Percentiles rank a stretch among this genome's conserved stretches.
Conservation (phyloP, 2,797 vertebrate genomes). For the Gallinago solitaria region DNA sequence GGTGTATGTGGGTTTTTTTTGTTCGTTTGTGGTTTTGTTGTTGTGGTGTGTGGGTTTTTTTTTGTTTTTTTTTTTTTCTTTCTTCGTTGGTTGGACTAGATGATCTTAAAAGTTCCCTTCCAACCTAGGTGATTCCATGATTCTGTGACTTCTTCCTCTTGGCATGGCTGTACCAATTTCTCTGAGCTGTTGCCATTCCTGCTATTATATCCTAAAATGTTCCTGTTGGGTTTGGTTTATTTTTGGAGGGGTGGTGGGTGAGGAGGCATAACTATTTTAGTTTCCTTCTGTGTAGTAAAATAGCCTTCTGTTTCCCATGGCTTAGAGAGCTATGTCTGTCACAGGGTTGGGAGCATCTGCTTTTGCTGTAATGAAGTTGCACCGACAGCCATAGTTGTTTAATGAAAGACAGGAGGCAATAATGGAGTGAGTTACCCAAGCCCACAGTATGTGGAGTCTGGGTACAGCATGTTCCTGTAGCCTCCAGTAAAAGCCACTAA, state of each 20-base stretch:
- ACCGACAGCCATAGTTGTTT: not conserved
- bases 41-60: no score
- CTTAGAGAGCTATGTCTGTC: not conserved
- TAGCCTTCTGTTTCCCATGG: not conserved
- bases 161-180: not conserved
- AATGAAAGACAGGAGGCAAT: not conserved
- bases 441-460: not conserved
- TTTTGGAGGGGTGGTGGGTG: no score
- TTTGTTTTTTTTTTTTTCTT: no score
- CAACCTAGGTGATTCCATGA: no score
- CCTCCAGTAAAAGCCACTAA: not conserved
- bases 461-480: not conserved
- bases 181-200: not conserved
- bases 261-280: rapidly evolving
- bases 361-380: not conserved
- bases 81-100: no score
- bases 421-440: not conserved
- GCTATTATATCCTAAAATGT: not conserved
- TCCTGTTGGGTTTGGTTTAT: rapidly evolving
- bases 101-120: no score
- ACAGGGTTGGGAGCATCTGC: not conserved
- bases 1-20: no score
- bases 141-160: not conserved
- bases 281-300: not conserved
- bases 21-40: no score